A percentile compares a stretch with the other conserved stretches of the same genome.
Evolutionary conservation across 1,140 invertebrate species (phyloP).

Genomic region (Stegodyphus dumicola): DNA sequence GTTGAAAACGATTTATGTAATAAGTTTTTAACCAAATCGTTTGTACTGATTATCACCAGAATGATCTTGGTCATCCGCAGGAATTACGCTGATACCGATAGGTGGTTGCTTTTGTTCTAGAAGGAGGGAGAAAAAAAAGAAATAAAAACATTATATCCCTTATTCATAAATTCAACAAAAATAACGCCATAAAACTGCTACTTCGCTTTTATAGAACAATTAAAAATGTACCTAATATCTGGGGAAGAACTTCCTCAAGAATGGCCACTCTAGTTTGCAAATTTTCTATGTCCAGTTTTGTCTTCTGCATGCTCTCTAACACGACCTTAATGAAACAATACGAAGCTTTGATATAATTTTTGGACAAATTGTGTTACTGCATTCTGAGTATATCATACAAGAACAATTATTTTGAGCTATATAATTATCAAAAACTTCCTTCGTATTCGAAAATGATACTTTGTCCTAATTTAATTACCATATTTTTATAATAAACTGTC

Average conservation of each 20-base stretch:
- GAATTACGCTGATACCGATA: background rate
- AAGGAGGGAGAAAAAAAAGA: background rate
- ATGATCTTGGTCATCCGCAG: slow-evolving; percentile 1
- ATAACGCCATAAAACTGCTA: too few species aligned
- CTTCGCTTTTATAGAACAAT: background rate
- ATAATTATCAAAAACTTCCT: background rate
- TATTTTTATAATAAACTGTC: too few species aligned
- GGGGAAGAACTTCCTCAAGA: slow-evolving; percentile 36
- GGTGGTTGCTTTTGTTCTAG: slow-evolving; percentile 30
- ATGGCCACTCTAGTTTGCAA: slow-evolving; percentile 41
- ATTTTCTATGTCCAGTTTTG: slow-evolving; percentile 25
- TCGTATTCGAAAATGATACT: too few species aligned
- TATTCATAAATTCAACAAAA: too few species aligned
- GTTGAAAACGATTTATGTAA: too few species aligned
- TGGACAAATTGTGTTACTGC: too few species aligned
- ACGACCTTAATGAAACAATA: slow-evolving; percentile 7
- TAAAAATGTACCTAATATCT: slow-evolving; percentile 45
- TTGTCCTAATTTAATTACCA: too few species aligned
- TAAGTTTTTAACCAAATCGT: background rate
- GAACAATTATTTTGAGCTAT: too few species aligned
- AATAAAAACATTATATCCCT: too few species aligned
- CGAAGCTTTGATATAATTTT: too few species aligned
- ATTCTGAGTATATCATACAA: too few species aligned
- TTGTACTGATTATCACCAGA: background rate
- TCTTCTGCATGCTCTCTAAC: slow-evolving; percentile 39